Percentiles rank a stretch among this genome's conserved stretches.
These are phyloP conservation scores for Drosophila austrosaltans DNA, from an alignment of 2,888 invertebrate genomes.

Conservation along the genomic window DNA sequence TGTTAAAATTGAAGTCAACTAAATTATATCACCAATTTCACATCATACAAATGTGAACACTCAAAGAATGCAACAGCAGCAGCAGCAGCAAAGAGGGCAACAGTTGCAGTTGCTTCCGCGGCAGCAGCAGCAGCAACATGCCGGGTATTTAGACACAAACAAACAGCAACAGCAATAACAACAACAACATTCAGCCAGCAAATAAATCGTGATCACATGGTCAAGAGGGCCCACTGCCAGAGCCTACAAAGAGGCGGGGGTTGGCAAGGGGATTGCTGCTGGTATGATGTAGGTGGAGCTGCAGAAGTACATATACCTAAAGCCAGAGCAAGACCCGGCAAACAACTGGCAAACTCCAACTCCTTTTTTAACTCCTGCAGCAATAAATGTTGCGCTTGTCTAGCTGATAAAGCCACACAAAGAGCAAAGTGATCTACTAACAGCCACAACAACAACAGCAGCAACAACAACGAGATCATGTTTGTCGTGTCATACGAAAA, in stretches of 20 bases:
- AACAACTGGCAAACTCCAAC: constrained; percentile 36
- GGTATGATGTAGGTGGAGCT: constrained; percentile 66
- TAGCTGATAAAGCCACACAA: constrained; percentile 79
- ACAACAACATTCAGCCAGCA: constrained; percentile 55
- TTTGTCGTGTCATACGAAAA: constrained; percentile 78
- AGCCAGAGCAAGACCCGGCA: constrained; percentile 1
- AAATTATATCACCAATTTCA: constrained; percentile 6
- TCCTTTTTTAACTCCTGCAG: constrained; percentile 71
- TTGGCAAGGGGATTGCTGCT: neutral
- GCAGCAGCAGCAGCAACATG: constrained; percentile 58
- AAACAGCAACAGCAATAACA: constrained; percentile 52
- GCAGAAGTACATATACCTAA: constrained; percentile 39
- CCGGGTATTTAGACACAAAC: constrained; percentile 67
- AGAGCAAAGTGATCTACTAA: constrained; percentile 76
- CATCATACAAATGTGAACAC: constrained; percentile 16
- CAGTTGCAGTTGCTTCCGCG: constrained; percentile 40
- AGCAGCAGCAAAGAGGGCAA: constrained; percentile 34
- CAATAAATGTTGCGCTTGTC: constrained; percentile 75
- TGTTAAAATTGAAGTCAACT: constrained; percentile 8
- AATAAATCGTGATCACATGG: constrained; percentile 82
- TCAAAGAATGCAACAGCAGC: constrained; percentile 27
- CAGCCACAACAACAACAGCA: constrained; percentile 59
- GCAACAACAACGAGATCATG: constrained; percentile 73
- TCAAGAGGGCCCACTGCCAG: constrained; percentile 67
- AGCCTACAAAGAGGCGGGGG: neutral